Percentiles rank a stretch among this genome's conserved stretches.
phyloP scores from a whole-genome alignment of 2,797 vertebrate genomes.

The Masticophis lateralis region DNA sequence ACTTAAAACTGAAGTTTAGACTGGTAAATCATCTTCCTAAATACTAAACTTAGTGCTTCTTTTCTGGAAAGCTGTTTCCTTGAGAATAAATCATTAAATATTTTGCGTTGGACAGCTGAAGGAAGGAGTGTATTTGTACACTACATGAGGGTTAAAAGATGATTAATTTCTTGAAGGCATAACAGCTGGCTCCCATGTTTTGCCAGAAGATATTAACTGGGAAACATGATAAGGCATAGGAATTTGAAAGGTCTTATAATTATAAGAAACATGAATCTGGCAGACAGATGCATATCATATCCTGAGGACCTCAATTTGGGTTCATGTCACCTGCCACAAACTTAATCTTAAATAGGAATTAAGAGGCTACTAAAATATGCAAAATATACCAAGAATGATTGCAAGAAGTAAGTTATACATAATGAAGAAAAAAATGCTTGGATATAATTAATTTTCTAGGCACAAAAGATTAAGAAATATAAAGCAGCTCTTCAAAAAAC shows the following conservation, averaged over 20 bases:
- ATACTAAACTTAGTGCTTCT: constrained; percentile 31
- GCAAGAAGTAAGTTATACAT: not conserved
- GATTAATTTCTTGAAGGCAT: constrained; percentile 60
- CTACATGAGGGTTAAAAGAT: constrained; percentile 50
- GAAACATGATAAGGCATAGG: constrained; percentile 56
- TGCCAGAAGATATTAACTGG: constrained; percentile 55
- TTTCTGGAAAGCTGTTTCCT: constrained; percentile 33
- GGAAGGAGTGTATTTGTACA: constrained; percentile 42
- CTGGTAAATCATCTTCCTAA: constrained; percentile 32
- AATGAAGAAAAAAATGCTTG: not conserved
- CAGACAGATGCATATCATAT: constrained; percentile 47
- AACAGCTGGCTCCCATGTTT: constrained; percentile 58
- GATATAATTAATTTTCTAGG: constrained; percentile 1
- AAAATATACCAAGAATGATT: constrained; percentile 27
- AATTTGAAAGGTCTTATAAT: constrained; percentile 46
- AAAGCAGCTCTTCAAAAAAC: not conserved
- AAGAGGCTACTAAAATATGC: constrained; percentile 21
- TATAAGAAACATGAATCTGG: constrained; percentile 55
- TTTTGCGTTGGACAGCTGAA: constrained; percentile 60
- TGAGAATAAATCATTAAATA: constrained; percentile 44
- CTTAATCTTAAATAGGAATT: constrained; percentile 53
- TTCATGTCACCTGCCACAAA: constrained; percentile 50
- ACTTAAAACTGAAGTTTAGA: constrained; percentile 19
- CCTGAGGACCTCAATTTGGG: constrained; percentile 32
- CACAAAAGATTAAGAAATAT: constrained; percentile 6